Conservation (phyloP, 2,888 invertebrate genomes). For the Palloptera scutellata region DNA sequence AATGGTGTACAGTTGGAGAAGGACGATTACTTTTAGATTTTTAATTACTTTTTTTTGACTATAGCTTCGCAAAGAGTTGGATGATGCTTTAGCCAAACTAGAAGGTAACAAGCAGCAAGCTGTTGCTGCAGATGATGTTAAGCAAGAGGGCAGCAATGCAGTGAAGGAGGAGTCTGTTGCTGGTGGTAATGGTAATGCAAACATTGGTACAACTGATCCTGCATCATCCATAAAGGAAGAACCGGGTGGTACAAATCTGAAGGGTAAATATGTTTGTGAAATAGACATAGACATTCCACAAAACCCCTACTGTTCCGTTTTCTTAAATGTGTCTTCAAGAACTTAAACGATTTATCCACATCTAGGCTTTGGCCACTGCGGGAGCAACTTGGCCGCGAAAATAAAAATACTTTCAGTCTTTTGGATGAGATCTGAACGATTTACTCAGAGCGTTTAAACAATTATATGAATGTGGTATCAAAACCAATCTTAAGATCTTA, state of each 20-base stretch:
- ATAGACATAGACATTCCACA: too few relatives aligned
- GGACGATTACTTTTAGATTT: neutral
- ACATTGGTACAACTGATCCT: conserved; percentile 46
- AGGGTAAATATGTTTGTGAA: conserved; percentile 39
- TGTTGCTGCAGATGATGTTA: conserved; percentile 64
- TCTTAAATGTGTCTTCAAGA: too few relatives aligned
- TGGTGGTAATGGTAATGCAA: conserved; percentile 34
- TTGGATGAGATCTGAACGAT: too few relatives aligned
- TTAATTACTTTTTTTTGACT: conserved; percentile 16
- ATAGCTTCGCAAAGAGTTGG: conserved; percentile 71
- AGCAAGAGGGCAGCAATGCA: conserved; percentile 61
- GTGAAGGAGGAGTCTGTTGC: conserved; percentile 63
- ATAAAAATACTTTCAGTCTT: too few relatives aligned
- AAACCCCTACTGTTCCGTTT: neutral
- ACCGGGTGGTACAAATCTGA: conserved; percentile 54
- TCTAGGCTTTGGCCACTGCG: too few relatives aligned
- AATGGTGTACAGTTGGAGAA: neutral
- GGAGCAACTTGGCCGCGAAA: too few relatives aligned
- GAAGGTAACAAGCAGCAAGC: conserved; percentile 66
- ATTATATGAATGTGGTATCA: too few relatives aligned
- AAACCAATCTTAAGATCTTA: too few relatives aligned
- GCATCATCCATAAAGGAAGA: conserved; percentile 70
- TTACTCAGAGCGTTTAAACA: too few relatives aligned
- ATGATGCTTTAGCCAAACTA: conserved; percentile 70
- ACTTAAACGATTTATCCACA: too few relatives aligned